Percentiles rank a stretch among this genome's conserved stretches.
Conservation (phyloP, 2,113 vertebrate species). For the Ailuropoda melanoleuca region DNA sequence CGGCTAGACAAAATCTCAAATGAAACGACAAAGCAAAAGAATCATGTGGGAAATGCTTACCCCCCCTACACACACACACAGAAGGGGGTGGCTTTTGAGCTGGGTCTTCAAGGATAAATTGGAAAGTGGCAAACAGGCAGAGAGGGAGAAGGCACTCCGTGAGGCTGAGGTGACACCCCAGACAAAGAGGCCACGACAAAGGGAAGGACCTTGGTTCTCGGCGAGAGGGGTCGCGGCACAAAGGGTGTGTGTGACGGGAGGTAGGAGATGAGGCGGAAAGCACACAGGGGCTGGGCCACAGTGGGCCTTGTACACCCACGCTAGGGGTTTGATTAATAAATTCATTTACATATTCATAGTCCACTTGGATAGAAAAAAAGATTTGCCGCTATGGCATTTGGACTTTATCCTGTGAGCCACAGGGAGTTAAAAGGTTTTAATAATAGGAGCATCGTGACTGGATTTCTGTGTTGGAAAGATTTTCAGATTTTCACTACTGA, state of each 20-base stretch:
- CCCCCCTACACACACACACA: neutral
- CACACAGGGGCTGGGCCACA: neutral
- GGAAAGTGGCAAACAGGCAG: neutral
- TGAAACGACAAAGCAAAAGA: neutral
- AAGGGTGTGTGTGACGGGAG: neutral
- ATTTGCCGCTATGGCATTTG: conserved; percentile 47
- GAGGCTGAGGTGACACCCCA: neutral
- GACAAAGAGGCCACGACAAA: neutral
- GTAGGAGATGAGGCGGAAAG: too few relatives aligned
- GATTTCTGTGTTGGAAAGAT: conserved; percentile 31
- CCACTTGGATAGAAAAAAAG: conserved; percentile 1
- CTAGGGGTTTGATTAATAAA: neutral
- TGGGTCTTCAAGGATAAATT: neutral
- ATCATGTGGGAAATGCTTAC: neutral
- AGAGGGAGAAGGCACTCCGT: neutral
- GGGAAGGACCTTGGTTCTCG: rapidly evolving
- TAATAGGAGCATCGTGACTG: conserved; percentile 18
- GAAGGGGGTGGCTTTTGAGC: neutral
- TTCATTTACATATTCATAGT: conserved; percentile 38
- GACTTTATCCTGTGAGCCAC: conserved; percentile 43
- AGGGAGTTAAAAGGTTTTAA: conserved; percentile 50
- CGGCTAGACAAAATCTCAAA: neutral
- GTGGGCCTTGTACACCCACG: neutral
- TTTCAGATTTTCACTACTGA: conserved; percentile 57
- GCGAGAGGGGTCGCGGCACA: neutral